A percentile compares a stretch with the other conserved stretches of the same genome.
Evolutionary conservation across 2,888 invertebrate genomes (phyloP).

Genomic region (Pemphredon lugubris): DNA sequence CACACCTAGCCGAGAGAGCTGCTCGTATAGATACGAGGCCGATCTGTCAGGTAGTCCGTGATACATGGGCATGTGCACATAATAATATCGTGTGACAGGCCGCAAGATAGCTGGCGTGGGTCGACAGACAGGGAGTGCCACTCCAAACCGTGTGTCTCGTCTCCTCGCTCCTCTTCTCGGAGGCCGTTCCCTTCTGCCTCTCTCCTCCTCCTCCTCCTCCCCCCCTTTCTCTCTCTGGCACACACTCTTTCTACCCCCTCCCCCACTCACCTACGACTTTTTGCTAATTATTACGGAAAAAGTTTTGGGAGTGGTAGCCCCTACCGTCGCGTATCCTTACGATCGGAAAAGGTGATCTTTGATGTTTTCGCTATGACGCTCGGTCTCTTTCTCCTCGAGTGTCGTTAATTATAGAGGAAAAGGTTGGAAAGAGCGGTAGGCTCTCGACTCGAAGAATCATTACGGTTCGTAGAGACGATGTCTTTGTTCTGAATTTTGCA

Average conservation of each 20-base stretch:
- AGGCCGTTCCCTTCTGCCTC: neutral
- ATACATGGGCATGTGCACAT: constrained; percentile 75
- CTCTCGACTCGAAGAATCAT: too few relatives aligned
- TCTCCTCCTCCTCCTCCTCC: constrained; percentile 25
- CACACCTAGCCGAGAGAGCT: constrained; percentile 66
- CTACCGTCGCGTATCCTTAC: neutral
- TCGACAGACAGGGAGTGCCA: constrained; percentile 79
- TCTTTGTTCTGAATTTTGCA: too few relatives aligned
- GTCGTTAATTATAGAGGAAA: too few relatives aligned
- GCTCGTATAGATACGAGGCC: constrained; percentile 69
- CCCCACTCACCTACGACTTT: neutral
- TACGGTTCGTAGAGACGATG: too few relatives aligned
- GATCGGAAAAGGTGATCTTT: too few relatives aligned
- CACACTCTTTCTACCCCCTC: neutral
- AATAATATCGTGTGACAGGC: constrained; percentile 75
- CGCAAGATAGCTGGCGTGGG: constrained; percentile 76
- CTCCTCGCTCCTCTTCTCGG: constrained; percentile 25
- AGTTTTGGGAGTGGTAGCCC: neutral
- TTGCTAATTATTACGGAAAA: neutral
- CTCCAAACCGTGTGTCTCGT: constrained; percentile 64
- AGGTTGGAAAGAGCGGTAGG: too few relatives aligned
- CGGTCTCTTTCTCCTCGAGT: too few relatives aligned
- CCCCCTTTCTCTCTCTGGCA: constrained; percentile 15
- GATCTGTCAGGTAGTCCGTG: constrained; percentile 78
- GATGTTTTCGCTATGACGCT: too few relatives aligned